Conservation (phyloP, 2,797 vertebrate genomes). For the Micrastur ruficollis region DNA sequence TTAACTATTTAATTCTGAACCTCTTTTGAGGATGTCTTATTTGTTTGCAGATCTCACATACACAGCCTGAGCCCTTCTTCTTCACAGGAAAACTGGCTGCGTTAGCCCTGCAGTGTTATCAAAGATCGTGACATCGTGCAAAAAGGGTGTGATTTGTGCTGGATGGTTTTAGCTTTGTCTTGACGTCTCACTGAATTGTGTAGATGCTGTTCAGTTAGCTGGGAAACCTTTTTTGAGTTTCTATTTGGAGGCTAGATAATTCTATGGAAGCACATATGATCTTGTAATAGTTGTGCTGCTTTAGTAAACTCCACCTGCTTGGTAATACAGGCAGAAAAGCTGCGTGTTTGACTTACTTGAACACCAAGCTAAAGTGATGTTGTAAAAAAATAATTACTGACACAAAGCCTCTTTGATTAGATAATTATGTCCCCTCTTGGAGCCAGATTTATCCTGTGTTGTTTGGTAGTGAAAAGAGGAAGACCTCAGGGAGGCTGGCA, state of each 20-base stretch:
- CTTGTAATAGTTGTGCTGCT: not conserved
- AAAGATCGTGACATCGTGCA: not conserved
- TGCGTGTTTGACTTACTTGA: not conserved
- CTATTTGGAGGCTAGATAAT: not conserved
- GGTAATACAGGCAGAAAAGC: not conserved
- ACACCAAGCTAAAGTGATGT: not conserved
- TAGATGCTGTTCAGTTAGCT: not conserved
- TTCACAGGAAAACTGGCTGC: not conserved
- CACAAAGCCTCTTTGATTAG: not conserved
- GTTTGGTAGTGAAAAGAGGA: not conserved
- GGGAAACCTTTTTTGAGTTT: not conserved
- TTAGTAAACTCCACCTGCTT: not conserved
- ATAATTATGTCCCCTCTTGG: not conserved
- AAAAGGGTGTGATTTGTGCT: not conserved
- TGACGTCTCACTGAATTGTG: not conserved
- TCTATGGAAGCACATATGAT: not conserved
- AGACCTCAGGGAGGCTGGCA: not conserved
- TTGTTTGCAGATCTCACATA: not conserved
- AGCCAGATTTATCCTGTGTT: not conserved
- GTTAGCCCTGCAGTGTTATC: not conserved
- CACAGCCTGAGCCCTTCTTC: not conserved
- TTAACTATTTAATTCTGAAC: not conserved
- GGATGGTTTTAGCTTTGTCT: not conserved
- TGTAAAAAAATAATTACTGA: not conserved
- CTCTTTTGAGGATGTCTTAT: not conserved